Percentiles rank a stretch among this genome's conserved stretches.
Conservation (phyloP, 2,888 invertebrate genomes). For the Catocala sponsa region DNA sequence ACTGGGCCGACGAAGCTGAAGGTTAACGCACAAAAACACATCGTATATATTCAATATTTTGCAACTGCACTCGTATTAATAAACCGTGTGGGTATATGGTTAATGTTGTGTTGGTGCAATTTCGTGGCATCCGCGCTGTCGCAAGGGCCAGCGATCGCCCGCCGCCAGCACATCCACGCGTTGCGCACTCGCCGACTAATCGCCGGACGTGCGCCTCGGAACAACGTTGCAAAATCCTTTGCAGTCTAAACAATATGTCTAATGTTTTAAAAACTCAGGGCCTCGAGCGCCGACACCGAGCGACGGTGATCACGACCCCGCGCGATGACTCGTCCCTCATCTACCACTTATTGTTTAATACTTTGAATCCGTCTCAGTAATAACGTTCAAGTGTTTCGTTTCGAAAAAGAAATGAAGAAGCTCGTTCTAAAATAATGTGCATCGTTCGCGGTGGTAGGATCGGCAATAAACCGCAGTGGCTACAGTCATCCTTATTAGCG, state of each 20-base stretch:
- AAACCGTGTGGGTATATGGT: slow-evolving; percentile 73
- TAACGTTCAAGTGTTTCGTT: not conserved
- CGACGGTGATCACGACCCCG: no score
- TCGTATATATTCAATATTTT: slow-evolving; percentile 79
- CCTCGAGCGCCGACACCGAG: not conserved
- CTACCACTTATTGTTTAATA: no score
- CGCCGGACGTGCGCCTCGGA: slow-evolving; percentile 83
- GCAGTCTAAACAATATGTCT: slow-evolving; percentile 56
- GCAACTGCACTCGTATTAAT: slow-evolving; percentile 85
- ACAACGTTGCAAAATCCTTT: slow-evolving; percentile 74
- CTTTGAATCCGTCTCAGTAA: no score
- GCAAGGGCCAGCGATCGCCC: slow-evolving; percentile 73
- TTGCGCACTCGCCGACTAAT: slow-evolving; percentile 80
- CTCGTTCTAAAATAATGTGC: slow-evolving; percentile 33
- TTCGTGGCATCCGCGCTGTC: slow-evolving; percentile 84
- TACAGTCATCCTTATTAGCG: slow-evolving; percentile 55
- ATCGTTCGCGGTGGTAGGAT: slow-evolving; percentile 44
- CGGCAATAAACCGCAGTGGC: slow-evolving; percentile 47
- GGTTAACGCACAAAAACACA: slow-evolving; percentile 82
- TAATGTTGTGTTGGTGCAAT: slow-evolving; percentile 77
- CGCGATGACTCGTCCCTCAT: no score
- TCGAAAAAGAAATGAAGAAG: slow-evolving; percentile 29
- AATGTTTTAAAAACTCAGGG: slow-evolving; percentile 59
- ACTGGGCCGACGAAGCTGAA: slow-evolving; percentile 79
- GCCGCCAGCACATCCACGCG: slow-evolving; percentile 77